These are phyloP conservation scores for Drosophila quinaria DNA, from an alignment of 2,888 invertebrate genomes.

Conservation along the genomic window DNA sequence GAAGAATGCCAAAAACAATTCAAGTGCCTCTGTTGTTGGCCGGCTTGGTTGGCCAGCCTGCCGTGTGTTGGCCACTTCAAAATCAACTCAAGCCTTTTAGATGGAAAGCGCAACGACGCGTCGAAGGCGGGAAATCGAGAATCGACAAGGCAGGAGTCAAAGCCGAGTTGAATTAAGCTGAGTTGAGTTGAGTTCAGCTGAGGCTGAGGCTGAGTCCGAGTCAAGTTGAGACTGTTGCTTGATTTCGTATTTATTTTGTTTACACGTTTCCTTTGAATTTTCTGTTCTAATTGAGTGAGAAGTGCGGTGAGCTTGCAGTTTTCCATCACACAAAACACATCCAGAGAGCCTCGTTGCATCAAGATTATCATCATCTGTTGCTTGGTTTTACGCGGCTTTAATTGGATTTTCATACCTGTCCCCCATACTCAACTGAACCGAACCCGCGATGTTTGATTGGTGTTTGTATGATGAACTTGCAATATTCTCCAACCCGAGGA, in stretches of 20 bases:
- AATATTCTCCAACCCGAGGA: conserved; percentile 62
- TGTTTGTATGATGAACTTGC: conserved; percentile 82
- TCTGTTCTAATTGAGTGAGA: conserved; percentile 81
- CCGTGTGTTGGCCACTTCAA: conserved; percentile 66
- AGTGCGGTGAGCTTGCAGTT: conserved; percentile 76
- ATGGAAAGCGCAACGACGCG: conserved; percentile 61
- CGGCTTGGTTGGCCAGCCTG: conserved; percentile 40
- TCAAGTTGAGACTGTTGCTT: conserved; percentile 42
- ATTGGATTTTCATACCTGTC: conserved; percentile 80
- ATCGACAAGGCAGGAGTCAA: conserved; percentile 66
- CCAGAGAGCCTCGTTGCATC: conserved; percentile 33
- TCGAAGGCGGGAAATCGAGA: conserved; percentile 39
- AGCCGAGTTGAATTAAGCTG: conserved; percentile 22
- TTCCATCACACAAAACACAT: conserved; percentile 64
- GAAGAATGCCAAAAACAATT: conserved; percentile 77
- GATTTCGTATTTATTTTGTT: conserved; percentile 76
- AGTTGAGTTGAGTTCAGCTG: neutral
- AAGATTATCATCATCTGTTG: conserved; percentile 58
- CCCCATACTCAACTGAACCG: conserved; percentile 18
- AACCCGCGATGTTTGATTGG: conserved; percentile 68
- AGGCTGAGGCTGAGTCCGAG: neutral
- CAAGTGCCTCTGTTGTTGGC: conserved; percentile 71
- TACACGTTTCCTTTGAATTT: conserved; percentile 79
- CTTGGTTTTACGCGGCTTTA: conserved; percentile 69
- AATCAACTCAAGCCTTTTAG: conserved; percentile 77